A percentile compares a stretch with the other conserved stretches of the same genome.
Conservation (phyloP, 2,797 vertebrate genomes). For the Pseudocheirus occidentalis region DNA sequence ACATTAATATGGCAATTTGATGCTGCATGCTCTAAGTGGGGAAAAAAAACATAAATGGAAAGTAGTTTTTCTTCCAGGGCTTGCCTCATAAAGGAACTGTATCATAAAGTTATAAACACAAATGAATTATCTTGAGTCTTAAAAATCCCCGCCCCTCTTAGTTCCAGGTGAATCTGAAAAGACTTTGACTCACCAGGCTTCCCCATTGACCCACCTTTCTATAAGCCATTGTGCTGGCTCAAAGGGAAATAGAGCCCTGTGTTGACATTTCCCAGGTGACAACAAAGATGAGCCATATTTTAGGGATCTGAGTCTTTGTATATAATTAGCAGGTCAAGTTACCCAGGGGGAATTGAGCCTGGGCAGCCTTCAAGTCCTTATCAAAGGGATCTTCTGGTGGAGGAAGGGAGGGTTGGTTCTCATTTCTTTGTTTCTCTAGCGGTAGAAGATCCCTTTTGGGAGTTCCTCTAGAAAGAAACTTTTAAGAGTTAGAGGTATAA, state of each 20-base stretch:
- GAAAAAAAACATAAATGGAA: conserved; percentile 9
- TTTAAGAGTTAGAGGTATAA: neutral
- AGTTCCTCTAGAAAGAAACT: neutral
- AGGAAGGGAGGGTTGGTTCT: neutral
- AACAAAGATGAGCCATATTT: conserved; percentile 80
- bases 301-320: conserved; percentile 79
- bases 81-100: neutral
- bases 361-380: conserved; percentile 75
- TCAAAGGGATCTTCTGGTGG: conserved; percentile 26
- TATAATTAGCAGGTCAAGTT: conserved; percentile 85
- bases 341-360: conserved; percentile 74
- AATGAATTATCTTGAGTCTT: conserved; percentile 31
- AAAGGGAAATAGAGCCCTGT: conserved; percentile 78
- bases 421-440: neutral
- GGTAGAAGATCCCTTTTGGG: neutral
- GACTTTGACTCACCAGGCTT: conserved; percentile 59
- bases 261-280: conserved; percentile 85
- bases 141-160: neutral
- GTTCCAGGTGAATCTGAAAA: neutral
- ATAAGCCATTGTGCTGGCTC: conserved; percentile 70
- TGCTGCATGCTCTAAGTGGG: neutral
- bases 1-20: neutral
- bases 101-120: neutral
- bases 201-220: conserved; percentile 32
- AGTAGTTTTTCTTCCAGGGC: conserved; percentile 48